These are phyloP conservation scores for Phaethon lepturus DNA, from an alignment of 2,113 vertebrate genomes.

Conservation along the genomic window DNA sequence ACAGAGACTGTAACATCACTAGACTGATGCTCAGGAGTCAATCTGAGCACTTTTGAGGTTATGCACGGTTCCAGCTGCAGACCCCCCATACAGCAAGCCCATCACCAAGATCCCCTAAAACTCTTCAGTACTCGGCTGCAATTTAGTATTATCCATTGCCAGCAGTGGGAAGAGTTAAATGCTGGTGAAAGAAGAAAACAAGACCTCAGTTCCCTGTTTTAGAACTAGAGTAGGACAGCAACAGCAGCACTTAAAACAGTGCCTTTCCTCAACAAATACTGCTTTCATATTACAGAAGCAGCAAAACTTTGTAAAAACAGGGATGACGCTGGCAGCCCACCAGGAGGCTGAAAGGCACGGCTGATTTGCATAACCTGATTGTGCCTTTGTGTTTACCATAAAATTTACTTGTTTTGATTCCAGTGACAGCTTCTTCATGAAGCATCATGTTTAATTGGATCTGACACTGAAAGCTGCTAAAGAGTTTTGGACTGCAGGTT, in stretches of 20 bases:
- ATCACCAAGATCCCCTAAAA: not conserved
- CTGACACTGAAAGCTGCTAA: not conserved
- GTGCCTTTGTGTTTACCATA: not conserved
- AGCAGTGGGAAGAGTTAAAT: not conserved
- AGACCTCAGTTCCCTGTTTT: not conserved
- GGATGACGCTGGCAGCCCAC: not conserved
- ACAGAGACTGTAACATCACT: not conserved
- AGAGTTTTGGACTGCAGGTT: not conserved
- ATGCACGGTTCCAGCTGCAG: not conserved
- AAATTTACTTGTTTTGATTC: conserved; percentile 37
- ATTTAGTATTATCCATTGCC: not conserved
- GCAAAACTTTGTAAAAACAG: not conserved
- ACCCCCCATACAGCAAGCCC: not conserved
- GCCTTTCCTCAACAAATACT: not conserved
- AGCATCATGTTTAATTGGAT: not conserved
- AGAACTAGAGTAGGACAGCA: not conserved
- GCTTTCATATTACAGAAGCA: not conserved
- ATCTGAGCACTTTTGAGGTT: not conserved
- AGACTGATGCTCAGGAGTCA: not conserved
- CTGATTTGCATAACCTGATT: conserved; percentile 9
- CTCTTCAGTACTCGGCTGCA: accelerated
- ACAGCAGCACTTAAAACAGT: not conserved
- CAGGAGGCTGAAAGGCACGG: not conserved
- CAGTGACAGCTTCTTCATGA: not conserved
- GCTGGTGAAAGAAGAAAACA: not conserved